Evolutionary conservation across 2,797 vertebrate species (phyloP), one percentile per base, ranked within the genome.

Genomic region (Morelia viridis): DNA sequence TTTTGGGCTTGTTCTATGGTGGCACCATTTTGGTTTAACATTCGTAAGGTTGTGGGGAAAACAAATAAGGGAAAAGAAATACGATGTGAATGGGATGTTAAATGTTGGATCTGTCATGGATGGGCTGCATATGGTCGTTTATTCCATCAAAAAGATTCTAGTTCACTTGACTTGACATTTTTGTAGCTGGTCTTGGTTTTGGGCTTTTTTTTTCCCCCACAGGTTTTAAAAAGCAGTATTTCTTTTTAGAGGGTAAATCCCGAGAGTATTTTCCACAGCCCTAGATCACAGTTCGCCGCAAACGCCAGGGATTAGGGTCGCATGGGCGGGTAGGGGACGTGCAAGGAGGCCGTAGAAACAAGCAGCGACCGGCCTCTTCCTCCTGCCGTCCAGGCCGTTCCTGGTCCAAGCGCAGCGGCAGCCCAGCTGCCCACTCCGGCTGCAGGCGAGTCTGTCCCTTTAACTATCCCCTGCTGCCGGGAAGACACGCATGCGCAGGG

Each of bases 401-500:
- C 64, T 5, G 22, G 2, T 31, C 12, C 53, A 31, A 9, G 24
- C 0, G 35, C 22, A 17, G 3, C 19, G 26, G 41, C 50, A 24
- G 68, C 28, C 0, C 41, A 0, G 1, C 89, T 4, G 26, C 57
- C 57, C 56, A 6, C 19, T 58, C 87, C 0, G 41, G 15, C 50
- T 17, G 89, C 19, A 13, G 62, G 35, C 53, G 84, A 13, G 26
- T 80, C 88, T 94, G 96, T 94, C 97, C 95, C 96, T 96, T 94
- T 96, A 96, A 96, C 87, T 91, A 88, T 92, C 89, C 90, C 50
- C 64, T 57, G 87, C 35, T 7, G 31, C 13, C 92, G 89, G 92
- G 92, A 19, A 41, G 88, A 56, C 4, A 95, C 97, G 96, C 97
- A 97, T 97, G 97, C 96, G 96, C 96, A 68, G 53, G 87, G 65